Percentiles rank a stretch among this genome's conserved stretches.
phyloP scores from a whole-genome alignment of 2,888 invertebrate species.

The Sinohyriopsis cumingii region DNA sequence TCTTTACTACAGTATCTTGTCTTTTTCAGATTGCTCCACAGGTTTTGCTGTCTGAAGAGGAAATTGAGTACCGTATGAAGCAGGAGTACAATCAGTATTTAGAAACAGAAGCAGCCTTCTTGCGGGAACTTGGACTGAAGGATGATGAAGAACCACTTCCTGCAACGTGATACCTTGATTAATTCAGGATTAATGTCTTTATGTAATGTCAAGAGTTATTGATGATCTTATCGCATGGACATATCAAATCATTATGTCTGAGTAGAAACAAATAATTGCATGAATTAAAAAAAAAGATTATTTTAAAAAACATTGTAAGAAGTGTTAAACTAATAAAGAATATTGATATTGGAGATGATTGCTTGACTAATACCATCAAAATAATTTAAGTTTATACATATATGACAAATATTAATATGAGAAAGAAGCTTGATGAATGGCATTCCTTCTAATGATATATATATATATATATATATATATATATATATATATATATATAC shows the following conservation, averaged over 20 bases:
- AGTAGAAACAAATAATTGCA: neutral
- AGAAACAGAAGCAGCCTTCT: conserved; percentile 66
- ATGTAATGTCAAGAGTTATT: neutral
- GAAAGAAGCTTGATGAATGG: no score
- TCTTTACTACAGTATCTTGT: neutral
- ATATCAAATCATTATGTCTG: neutral
- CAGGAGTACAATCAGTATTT: conserved; percentile 65
- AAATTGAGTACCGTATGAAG: conserved; percentile 62
- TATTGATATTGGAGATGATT: no score
- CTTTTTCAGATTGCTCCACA: conserved; percentile 68
- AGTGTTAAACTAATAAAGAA: no score
- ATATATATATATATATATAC: no score
- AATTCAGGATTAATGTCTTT: neutral
- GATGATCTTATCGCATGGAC: neutral
- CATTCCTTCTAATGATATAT: no score
- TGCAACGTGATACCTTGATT: conserved; percentile 30
- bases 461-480: no score
- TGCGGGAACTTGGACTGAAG: conserved; percentile 68
- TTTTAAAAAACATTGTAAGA: neutral
- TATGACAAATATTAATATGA: no score
- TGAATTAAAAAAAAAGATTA: neutral
- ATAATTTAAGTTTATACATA: no score
- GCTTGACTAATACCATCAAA: no score
- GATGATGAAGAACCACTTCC: conserved; percentile 65
- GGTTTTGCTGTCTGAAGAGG: conserved; percentile 67